Base-by-base conservation (phyloP, 2,888 invertebrate genomes). In the Rhaphigaster nebulosa region DNA sequence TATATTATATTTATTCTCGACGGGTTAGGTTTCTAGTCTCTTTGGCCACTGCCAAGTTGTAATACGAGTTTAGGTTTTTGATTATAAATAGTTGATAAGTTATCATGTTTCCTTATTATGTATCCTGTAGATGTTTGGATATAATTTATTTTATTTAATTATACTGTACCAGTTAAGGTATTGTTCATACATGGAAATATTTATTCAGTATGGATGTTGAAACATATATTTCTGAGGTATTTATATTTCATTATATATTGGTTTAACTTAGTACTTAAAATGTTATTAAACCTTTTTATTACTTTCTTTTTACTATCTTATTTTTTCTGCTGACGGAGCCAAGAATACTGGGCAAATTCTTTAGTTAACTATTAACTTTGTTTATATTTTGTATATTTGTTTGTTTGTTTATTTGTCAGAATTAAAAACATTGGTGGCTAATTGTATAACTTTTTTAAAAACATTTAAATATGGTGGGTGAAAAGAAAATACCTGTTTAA, bases 141-240 rank as follows among this genome's bases (percentile, higher is more conserved):
- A 20, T 76, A 38, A 76, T 76, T 76, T 38, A 76, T 76, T 76
- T 38, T 38, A 23, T 76, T 38, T 29, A 29, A 38, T 23, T 38
- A 23, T 38, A 20, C 13, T 60, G 18, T 29, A 20, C 23, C 38
- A 1, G 15, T 29, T 12, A 38, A 12, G 26, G 18, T 38, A 8
- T 29, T 38, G 1, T 34, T 38, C 38, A 34, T 65, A 65, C 15
- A 65, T 76, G 70, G 34, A 76, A 38, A 76, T 26, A 34, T 38
- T 76, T 76, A 38, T 20, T 38, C 70, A 88, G 3, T 54, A 88
- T 88, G 88, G 88, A 88, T 34, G 12, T 88, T 56, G 88, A 88
- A 38, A 50, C 54, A 45, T 88, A 88, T 56, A 88, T 88, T 88
- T 88, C 88, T 56, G 88, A 88, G 60, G 88, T 88, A 56, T 84